Percentiles rank a stretch among this genome's conserved stretches.
phyloP scores from a whole-genome alignment of 1,140 invertebrate genomes.

The Drosophila orena region DNA sequence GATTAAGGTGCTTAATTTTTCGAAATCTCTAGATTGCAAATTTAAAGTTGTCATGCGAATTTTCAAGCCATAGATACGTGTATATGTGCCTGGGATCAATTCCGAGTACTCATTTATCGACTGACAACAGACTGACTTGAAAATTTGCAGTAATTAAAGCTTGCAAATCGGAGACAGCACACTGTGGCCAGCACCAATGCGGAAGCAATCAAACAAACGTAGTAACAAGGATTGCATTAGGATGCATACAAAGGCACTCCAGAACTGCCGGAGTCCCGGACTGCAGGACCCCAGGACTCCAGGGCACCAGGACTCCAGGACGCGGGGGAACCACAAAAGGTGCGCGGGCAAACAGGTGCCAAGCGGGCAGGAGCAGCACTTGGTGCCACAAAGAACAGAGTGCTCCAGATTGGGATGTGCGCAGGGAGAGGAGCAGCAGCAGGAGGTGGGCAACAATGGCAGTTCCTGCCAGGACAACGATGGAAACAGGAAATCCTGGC shows the following conservation, averaged over 20 bases:
- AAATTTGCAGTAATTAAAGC: constrained; percentile 24
- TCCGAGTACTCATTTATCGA: too few species aligned
- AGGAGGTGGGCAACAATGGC: constrained; percentile 29
- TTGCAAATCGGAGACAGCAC: constrained; percentile 17
- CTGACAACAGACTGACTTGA: not conserved
- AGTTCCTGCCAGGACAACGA: constrained; percentile 41
- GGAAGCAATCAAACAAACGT: constrained; percentile 54
- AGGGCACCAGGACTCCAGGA: constrained; percentile 23
- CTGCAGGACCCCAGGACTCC: too few species aligned
- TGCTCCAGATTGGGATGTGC: not conserved
- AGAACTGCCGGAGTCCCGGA: constrained; percentile 6
- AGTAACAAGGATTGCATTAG: constrained; percentile 53
- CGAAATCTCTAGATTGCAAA: too few species aligned
- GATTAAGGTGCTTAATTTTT: too few species aligned
- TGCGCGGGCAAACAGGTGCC: constrained; percentile 43
- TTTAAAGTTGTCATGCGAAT: too few species aligned
- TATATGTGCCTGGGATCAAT: too few species aligned
- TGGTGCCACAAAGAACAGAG: constrained; percentile 26
- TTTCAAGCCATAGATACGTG: too few species aligned
- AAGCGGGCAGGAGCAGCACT: constrained; percentile 25
- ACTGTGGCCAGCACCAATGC: constrained; percentile 24
- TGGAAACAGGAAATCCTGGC: constrained; percentile 64
- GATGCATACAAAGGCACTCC: constrained; percentile 53
- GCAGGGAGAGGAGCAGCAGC: not conserved
- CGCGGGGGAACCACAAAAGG: constrained; percentile 39